A percentile compares a stretch with the other conserved stretches of the same genome.
Conservation (phyloP, 37 sponge, comb jelly and placozoan genomes). For the Beroe forskalii region DNA sequence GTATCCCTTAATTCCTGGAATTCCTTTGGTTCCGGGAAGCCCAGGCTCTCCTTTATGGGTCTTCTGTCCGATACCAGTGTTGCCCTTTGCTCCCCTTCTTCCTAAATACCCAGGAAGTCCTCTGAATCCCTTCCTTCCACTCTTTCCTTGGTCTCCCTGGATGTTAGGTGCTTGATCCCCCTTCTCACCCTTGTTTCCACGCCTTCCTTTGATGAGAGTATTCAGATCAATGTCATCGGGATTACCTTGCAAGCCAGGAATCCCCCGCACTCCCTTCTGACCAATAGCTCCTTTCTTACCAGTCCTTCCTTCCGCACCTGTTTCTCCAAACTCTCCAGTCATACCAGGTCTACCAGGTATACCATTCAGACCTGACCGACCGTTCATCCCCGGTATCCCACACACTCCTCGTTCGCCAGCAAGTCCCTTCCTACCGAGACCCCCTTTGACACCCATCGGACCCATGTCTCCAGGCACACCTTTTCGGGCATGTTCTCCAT, state of each 20-base stretch:
- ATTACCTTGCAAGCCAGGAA: conserved; percentile 21
- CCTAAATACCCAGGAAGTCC: conserved; percentile 26
- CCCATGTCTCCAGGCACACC: background rate
- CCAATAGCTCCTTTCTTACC: background rate
- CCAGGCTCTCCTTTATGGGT: conserved; percentile 3
- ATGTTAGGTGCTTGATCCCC: conserved; percentile 9
- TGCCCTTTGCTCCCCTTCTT: background rate
- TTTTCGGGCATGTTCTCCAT: background rate
- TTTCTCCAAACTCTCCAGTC: conserved; percentile 35
- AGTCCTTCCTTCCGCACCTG: background rate
- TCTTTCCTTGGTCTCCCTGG: background rate
- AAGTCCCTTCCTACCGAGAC: background rate
- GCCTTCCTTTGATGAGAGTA: background rate
- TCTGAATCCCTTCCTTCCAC: conserved; percentile 41
- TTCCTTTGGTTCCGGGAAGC: background rate
- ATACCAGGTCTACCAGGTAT: conserved; percentile 8
- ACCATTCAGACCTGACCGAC: conserved; percentile 22
- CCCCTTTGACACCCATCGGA: background rate
- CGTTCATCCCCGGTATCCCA: conserved; percentile 1
- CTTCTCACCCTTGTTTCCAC: conserved; percentile 33
- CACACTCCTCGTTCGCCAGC: background rate
- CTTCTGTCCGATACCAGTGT: background rate
- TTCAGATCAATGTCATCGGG: conserved; percentile 27
- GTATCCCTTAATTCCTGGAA: conserved; percentile 21
- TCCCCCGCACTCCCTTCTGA: background rate